phyloP scores from a whole-genome alignment of 1,140 invertebrate species.

The Cepaea nemoralis region DNA sequence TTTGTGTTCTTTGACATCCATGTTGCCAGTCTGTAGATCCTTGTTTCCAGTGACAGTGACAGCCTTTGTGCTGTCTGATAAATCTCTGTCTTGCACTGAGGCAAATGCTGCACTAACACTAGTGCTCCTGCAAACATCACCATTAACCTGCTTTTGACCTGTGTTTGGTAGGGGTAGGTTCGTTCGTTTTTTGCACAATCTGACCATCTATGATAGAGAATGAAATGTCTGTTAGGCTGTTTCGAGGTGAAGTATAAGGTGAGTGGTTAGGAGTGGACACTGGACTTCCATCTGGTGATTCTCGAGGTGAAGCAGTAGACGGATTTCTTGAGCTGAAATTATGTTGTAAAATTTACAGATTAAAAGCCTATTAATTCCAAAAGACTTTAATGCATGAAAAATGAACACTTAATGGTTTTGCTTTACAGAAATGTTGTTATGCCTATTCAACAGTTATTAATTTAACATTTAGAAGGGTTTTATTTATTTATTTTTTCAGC shows the following conservation, averaged over 20 bases:
- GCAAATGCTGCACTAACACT: not conserved
- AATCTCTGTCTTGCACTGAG: not conserved
- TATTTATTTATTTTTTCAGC: no score
- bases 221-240: slow-evolving; percentile 53
- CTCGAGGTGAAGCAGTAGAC: slow-evolving; percentile 44
- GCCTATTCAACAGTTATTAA: no score
- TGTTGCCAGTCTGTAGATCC: not conserved
- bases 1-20: not conserved
- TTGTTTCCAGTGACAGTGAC: not conserved
- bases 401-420: not conserved
- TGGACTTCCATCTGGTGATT: slow-evolving; percentile 64
- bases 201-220: slow-evolving; percentile 2
- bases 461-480: no score
- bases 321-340: slow-evolving; percentile 41
- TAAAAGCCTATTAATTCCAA: not conserved
- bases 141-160: not conserved
- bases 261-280: slow-evolving; percentile 66
- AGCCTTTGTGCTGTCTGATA: not conserved
- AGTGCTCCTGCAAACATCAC: not conserved
- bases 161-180: slow-evolving; percentile 1
- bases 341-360: not conserved
- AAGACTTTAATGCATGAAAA: not conserved
- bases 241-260: slow-evolving; percentile 60
- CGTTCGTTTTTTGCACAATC: not conserved
- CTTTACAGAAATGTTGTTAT: not conserved